Evolutionary conservation across 30 jellyfish, hydroid and myxozoan genomes (phyloP), one percentile per base, ranked within the genome.

Genomic region (Aurelia aurita): DNA sequence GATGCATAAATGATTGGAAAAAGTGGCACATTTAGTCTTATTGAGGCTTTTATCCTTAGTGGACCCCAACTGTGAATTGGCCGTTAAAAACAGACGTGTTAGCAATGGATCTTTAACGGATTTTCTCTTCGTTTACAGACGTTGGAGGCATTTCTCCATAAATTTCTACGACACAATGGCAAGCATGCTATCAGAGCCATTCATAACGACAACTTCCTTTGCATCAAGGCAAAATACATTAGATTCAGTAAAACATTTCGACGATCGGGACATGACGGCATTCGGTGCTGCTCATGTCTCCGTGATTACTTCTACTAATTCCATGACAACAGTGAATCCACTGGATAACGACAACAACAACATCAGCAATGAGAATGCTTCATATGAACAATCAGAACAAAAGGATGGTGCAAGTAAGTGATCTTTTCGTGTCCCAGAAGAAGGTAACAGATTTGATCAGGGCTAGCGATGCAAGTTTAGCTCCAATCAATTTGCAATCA

Each of bases 61-160:
- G n/a, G n/a, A n/a, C n/a, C n/a, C n/a, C n/a, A n/a, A n/a, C n/a
- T n/a, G n/a, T n/a, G n/a, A n/a, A n/a, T n/a, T n/a, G n/a, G n/a
- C n/a, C n/a, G n/a, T n/a, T n/a, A n/a, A n/a, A n/a, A n/a, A n/a
- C n/a, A n/a, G n/a, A n/a, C n/a, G n/a, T n/a, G n/a, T n/a, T n/a
- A n/a, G n/a, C n/a, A n/a, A n/a, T n/a, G n/a, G n/a, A n/a, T n/a
- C n/a, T 1, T 34, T 35, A 35, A 35, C 47, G 7, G 11, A 35
- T 35, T 35, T 39, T 10, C 68, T 39, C 60, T 21, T 28, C 14
- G 0, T 73, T 57, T 57, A 1, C 63, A 64, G 86, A 74, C 86
- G 74, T 57, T 74, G 86, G 86, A 74, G 32, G 16, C 13, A 67
- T 54, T 44, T 74, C 51, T 74, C 86, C 86, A 74, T 74, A 74